Conservation (phyloP, 1,140 invertebrate genomes). For the Homarus americanus region DNA sequence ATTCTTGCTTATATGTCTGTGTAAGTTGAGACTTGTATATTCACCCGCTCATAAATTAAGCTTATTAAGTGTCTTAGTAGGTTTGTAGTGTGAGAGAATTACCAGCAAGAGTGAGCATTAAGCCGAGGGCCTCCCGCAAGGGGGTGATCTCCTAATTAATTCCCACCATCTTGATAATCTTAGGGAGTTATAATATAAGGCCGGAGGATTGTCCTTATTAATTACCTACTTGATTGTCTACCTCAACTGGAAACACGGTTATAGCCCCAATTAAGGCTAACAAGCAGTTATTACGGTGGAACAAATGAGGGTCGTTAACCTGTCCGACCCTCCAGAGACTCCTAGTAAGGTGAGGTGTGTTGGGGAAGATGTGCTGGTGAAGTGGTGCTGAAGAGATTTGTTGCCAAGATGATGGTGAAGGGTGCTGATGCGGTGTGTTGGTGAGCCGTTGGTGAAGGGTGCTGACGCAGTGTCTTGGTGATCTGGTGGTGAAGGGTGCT, state of each 20-base stretch:
- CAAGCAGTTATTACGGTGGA: constrained; percentile 11
- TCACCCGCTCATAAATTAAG: too few species aligned
- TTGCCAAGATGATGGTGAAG: too few species aligned
- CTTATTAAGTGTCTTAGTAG: too few species aligned
- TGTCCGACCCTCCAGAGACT: not conserved
- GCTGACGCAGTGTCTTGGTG: too few species aligned
- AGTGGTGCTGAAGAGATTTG: not conserved
- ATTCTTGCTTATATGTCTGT: too few species aligned
- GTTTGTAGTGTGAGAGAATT: too few species aligned
- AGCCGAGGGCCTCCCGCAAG: not conserved
- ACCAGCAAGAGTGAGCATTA: too few species aligned
- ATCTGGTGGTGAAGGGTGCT: too few species aligned
- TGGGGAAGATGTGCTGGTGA: not conserved
- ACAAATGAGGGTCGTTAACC: not conserved
- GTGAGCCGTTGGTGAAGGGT: too few species aligned
- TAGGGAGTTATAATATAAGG: not conserved
- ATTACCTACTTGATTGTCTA: not conserved
- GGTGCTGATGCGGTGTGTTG: too few species aligned
- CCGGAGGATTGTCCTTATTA: not conserved
- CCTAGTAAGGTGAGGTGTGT: not conserved
- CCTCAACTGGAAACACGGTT: constrained; percentile 5
- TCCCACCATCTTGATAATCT: not conserved
- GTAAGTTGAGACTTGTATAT: too few species aligned
- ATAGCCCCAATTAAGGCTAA: constrained; percentile 18
- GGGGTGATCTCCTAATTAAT: not conserved